phyloP scores from a whole-genome alignment of 2,113 vertebrate species.

The Myrmophylax atrothorax region DNA sequence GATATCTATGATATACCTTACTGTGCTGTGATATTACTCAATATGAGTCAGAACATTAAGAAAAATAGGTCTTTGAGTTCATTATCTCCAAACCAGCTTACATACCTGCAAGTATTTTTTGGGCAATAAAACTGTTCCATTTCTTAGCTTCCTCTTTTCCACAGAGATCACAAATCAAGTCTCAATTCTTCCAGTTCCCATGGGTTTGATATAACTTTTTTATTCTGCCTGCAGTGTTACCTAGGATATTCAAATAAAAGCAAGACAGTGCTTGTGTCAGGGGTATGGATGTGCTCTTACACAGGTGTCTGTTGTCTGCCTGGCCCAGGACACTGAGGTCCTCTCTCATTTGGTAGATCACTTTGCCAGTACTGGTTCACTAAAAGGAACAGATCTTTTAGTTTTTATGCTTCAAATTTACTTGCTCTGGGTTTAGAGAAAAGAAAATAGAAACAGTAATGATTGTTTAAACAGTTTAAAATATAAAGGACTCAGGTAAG shows the following conservation, averaged over 20 bases:
- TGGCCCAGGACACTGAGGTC: background rate
- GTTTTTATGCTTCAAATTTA: background rate
- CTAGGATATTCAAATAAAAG: background rate
- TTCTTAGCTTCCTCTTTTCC: background rate
- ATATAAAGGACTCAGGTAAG: background rate
- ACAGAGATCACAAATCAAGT: background rate
- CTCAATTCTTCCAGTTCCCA: background rate
- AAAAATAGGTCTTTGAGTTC: background rate
- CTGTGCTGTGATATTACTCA: background rate
- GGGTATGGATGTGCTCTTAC: fast-evolving
- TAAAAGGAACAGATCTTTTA: background rate
- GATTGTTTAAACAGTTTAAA: background rate
- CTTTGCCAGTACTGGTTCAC: background rate
- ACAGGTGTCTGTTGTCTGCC: background rate
- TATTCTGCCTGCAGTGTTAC: background rate
- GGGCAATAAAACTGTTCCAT: background rate
- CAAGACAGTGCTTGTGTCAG: background rate
- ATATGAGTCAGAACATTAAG: background rate
- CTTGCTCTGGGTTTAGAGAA: background rate
- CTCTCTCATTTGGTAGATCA: background rate
- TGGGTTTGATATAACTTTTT: background rate
- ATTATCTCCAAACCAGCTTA: background rate
- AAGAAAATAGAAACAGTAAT: background rate
- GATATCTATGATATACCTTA: background rate
- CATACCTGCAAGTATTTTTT: background rate